These are phyloP conservation scores for Halichoerus grypus DNA, from an alignment of 2,113 vertebrate species.

Conservation along the genomic window DNA sequence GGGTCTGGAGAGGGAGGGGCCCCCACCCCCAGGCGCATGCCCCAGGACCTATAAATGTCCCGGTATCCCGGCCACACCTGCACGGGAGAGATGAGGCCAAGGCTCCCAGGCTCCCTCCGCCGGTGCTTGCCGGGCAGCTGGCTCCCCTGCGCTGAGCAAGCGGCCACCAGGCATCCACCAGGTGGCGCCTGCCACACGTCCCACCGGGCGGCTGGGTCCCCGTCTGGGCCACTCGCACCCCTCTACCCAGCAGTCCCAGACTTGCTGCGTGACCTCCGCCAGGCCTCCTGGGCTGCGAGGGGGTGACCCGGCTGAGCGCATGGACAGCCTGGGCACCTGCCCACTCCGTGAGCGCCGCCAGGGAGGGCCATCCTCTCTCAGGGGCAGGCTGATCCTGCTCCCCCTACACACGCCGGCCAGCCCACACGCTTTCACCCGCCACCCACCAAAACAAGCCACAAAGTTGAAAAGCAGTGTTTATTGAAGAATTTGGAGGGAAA, in stretches of 20 bases:
- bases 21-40: background rate
- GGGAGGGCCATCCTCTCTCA: background rate
- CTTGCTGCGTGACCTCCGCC: rapidly evolving
- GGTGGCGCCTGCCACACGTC: background rate
- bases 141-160: background rate
- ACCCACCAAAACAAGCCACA: conserved; percentile 75
- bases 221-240: background rate
- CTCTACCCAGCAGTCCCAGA: too few relatives aligned
- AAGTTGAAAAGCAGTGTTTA: conserved; percentile 89
- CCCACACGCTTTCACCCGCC: background rate
- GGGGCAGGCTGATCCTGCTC: background rate
- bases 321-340: background rate
- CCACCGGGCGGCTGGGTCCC: too few relatives aligned
- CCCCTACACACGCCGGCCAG: rapidly evolving
- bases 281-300: background rate
- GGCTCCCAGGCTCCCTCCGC: too few relatives aligned
- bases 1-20: background rate
- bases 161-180: background rate
- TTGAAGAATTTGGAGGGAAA: conserved; percentile 88
- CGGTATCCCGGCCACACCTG: rapidly evolving
- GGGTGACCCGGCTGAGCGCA: background rate
- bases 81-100: rapidly evolving
- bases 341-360: too few relatives aligned
- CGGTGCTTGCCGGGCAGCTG: rapidly evolving
- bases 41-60: rapidly evolving